Conservation (phyloP, 2,113 vertebrate species). For the Andinoacara biseriatus region DNA sequence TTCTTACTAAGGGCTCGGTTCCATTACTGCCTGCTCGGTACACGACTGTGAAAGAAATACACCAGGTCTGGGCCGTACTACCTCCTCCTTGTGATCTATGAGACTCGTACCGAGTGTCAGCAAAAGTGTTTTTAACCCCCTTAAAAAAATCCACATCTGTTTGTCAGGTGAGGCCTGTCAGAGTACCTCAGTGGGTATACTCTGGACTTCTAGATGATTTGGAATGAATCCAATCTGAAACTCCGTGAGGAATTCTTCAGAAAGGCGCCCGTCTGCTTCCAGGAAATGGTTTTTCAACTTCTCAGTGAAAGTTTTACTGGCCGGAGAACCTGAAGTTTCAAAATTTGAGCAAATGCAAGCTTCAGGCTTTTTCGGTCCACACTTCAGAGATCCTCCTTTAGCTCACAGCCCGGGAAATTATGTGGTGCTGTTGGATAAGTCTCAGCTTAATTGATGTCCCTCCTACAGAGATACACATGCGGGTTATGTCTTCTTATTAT, state of each 20-base stretch:
- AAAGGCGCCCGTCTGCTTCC: not conserved
- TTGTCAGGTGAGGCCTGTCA: not conserved
- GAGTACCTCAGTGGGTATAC: not conserved
- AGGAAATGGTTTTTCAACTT: not conserved
- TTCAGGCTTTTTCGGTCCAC: not conserved
- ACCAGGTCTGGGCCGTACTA: no score
- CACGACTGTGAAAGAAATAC: not conserved
- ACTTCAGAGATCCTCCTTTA: not conserved
- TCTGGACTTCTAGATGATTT: not conserved
- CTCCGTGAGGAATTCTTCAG: not conserved
- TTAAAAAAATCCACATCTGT: not conserved
- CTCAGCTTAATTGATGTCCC: constrained; percentile 35
- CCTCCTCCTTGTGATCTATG: no score
- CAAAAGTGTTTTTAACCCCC: not conserved
- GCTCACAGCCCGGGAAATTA: constrained; percentile 16
- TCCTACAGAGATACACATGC: constrained; percentile 51
- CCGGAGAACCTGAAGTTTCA: not conserved
- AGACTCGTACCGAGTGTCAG: no score
- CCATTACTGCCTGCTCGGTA: not conserved
- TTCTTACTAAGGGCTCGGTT: not conserved
- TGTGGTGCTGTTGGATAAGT: constrained; percentile 39
- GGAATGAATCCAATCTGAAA: not conserved
- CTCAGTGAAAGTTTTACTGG: constrained; percentile 1
- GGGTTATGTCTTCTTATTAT: constrained; percentile 35
- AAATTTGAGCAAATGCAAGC: constrained; percentile 5